These are phyloP conservation scores for Radopholus similis DNA, from an alignment of 1,140 invertebrate species.

Conservation along the genomic window DNA sequence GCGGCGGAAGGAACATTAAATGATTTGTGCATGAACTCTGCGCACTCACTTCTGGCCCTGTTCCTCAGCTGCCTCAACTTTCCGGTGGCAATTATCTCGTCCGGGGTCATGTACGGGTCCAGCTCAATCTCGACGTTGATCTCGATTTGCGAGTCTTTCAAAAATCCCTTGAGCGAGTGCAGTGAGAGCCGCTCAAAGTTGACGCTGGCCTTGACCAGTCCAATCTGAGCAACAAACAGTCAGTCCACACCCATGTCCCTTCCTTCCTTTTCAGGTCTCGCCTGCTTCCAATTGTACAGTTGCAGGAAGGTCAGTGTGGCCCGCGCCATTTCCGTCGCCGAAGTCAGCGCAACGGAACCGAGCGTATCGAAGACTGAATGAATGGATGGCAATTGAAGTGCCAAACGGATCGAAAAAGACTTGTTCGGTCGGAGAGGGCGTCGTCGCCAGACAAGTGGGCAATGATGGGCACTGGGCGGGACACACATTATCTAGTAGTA, in stretches of 20 bases:
- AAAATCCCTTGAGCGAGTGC: conserved; percentile 51
- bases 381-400: background rate
- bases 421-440: conserved; percentile 47
- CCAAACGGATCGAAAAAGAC: background rate
- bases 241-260: background rate
- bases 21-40: background rate
- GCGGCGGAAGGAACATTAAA: conserved; percentile 7
- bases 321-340: conserved; percentile 59
- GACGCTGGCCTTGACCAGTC: conserved; percentile 44
- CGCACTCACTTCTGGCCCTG: conserved; percentile 47
- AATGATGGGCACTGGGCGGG: conserved; percentile 55
- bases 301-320: conserved; percentile 55
- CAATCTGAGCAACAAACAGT: conserved; percentile 22
- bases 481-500: too few relatives aligned
- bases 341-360: conserved; percentile 57
- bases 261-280: background rate
- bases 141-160: conserved; percentile 54
- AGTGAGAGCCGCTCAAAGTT: conserved; percentile 53
- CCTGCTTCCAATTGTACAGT: conserved; percentile 58
- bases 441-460: conserved; percentile 60
- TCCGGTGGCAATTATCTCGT: conserved; percentile 56
- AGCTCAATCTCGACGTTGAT: conserved; percentile 54
- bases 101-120: conserved; percentile 55
- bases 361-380: conserved; percentile 54
- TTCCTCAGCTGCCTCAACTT: conserved; percentile 45